Percentiles rank a stretch among this genome's conserved stretches.
These are phyloP conservation scores for Pipra filicauda DNA, from an alignment of 2,113 vertebrate species.

Conservation along the genomic window DNA sequence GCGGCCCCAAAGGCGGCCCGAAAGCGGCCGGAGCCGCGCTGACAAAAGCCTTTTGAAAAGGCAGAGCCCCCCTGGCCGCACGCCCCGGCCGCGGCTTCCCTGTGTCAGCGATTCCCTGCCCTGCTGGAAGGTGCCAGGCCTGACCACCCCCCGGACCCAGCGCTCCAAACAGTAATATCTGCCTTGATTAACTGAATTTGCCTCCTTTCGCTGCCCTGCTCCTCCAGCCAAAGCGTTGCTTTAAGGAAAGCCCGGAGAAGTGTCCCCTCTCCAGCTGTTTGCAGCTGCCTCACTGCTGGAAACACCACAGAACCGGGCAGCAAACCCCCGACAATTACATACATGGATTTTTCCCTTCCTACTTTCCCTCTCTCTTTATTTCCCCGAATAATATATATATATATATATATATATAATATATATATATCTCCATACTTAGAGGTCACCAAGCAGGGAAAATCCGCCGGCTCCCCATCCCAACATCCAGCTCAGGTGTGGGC, in stretches of 20 bases:
- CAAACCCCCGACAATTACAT: neutral
- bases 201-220: neutral
- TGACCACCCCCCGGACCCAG: neutral
- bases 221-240: fast-evolving
- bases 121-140: slow-evolving; percentile 1
- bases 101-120: slow-evolving; percentile 21
- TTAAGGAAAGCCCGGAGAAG: neutral
- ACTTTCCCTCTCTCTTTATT: fast-evolving
- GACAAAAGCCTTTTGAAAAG: slow-evolving; percentile 32
- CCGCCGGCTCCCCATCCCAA: neutral
- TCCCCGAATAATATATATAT: no score
- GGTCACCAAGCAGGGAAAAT: fast-evolving
- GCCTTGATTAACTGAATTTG: neutral
- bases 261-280: neutral
- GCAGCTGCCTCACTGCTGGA: neutral
- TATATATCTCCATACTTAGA: neutral
- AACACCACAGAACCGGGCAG: fast-evolving
- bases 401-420: no score
- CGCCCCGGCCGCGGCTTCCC: neutral
- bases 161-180: fast-evolving
- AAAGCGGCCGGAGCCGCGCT: neutral
- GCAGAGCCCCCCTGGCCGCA: neutral
- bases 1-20: neutral
- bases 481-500: fast-evolving
- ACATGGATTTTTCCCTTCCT: fast-evolving